Base-by-base conservation (phyloP, 1,140 invertebrate genomes). In the Drosophila pectinifera region DNA sequence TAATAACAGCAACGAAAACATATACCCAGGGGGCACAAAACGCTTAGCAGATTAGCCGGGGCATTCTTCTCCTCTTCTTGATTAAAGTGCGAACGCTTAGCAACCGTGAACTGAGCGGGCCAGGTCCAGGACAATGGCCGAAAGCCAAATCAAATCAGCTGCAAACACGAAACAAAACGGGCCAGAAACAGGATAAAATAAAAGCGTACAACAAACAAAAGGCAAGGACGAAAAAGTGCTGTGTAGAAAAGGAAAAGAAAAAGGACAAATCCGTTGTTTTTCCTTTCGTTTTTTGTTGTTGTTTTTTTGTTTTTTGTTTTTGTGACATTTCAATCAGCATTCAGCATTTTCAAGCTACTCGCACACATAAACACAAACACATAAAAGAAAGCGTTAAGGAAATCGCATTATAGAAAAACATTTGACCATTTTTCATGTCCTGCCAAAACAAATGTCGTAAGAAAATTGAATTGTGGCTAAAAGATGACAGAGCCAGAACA, bases 361-460 rank as follows among this genome's bases (percentile, higher is more conserved):
- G 28, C 48, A 42, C 55, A 57, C 34, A 67, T 62, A 70, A 64
- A 48, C 43, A 68, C 39, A 73, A 65, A 59, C 43, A 54, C 56
- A 77, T 64, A 73, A 90, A 88, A 77, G 61, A 90, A 90, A 78
- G 58, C 67, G 75, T 70, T 74, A 78, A 85, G 72, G 59, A 90
- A 89, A 88, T 86, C 77, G 78, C 80, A 78, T 80, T 84, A 89
- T 80, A 72, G 67, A 80, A 89, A 88, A 90, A 88, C 76, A 85
- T 80, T 88, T 89, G 84, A 88, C 80, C 84, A 79, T 79, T 83
- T 82, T 85, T 79, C 53, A 75, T 76, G 58, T 43, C 49, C 69
- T 65, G 59, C 43, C 68, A 63, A 62, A 62, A 73, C 31, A 73
- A 73, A 76, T 70, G 67, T 69, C 67, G 76, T 51, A 62, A 58